Evolutionary conservation across 2,113 vertebrate species (phyloP).

Genomic region (zebrafish (Danio rerio)): DNA sequence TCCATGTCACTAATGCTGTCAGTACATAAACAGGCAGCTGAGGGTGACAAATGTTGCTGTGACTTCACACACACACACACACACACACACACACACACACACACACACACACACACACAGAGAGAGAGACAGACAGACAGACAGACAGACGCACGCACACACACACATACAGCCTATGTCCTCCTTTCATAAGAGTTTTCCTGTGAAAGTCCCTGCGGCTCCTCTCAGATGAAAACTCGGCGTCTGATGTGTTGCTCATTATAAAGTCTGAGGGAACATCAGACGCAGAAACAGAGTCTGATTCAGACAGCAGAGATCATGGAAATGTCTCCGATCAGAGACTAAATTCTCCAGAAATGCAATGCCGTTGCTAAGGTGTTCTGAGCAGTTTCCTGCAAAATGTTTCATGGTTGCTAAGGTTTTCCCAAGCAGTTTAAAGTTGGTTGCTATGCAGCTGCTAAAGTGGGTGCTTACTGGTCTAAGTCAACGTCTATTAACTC

Average conservation of each 20-base stretch:
- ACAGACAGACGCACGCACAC: neutral
- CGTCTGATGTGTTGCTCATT: neutral
- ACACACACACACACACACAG: neutral
- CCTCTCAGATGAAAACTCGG: neutral
- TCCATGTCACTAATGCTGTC: conserved; percentile 33
- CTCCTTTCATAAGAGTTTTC: neutral
- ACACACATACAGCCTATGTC: neutral
- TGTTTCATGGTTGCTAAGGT: too few species aligned
- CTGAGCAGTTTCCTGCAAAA: too few species aligned
- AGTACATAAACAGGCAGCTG: conserved; percentile 58
- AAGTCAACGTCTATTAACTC: too few species aligned
- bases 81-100: neutral
- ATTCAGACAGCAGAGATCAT: neutral
- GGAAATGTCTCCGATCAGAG: neutral
- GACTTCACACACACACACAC: conserved; percentile 35
- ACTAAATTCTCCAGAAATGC: too few species aligned
- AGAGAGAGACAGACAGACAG: too few species aligned
- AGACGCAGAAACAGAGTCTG: neutral
- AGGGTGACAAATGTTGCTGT: conserved; percentile 28
- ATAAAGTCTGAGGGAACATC: conserved; percentile 13
- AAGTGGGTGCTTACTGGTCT: too few species aligned
- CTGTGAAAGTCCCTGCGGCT: conserved; percentile 1
- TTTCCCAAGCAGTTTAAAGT: too few species aligned
- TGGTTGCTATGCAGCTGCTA: too few species aligned
- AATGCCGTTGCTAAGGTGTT: too few species aligned